Conservation (phyloP, 2,888 invertebrate genomes). For the Pandemis heparana region DNA sequence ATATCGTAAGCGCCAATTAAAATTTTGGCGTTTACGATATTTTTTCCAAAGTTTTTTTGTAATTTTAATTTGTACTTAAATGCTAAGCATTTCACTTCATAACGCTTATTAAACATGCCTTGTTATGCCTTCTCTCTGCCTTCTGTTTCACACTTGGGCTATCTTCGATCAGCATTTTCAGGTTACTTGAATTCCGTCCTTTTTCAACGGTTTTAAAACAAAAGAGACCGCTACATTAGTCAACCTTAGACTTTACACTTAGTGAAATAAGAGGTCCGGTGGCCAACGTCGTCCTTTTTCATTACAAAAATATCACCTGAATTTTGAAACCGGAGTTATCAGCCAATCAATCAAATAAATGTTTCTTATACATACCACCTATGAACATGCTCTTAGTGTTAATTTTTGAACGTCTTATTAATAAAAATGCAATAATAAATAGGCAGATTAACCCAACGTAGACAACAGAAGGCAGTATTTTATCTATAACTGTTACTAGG, state of each 20-base stretch:
- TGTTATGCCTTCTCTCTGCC: constrained; percentile 30
- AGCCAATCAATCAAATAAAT: too few species aligned
- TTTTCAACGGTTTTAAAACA: background rate
- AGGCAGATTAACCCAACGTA: background rate
- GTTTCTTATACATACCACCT: too few species aligned
- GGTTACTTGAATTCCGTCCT: background rate
- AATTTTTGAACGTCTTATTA: too few species aligned
- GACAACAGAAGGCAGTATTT: background rate
- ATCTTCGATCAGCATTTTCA: background rate
- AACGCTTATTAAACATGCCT: constrained; percentile 35
- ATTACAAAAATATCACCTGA: too few species aligned
- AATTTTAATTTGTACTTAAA: constrained; percentile 15
- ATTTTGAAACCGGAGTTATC: too few species aligned
- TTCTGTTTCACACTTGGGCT: background rate
- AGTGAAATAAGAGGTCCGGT: too few species aligned
- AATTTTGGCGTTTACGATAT: background rate
- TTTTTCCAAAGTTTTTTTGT: background rate
- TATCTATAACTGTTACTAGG: background rate
- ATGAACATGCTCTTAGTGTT: too few species aligned
- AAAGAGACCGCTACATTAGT: background rate
- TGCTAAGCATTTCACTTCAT: constrained; percentile 17
- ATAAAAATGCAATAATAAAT: too few species aligned
- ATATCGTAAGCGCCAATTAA: background rate
- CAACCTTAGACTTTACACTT: background rate
- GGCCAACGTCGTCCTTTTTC: too few species aligned